phyloP scores from a whole-genome alignment of 2,797 vertebrate species.

The Capromys pilorides region DNA sequence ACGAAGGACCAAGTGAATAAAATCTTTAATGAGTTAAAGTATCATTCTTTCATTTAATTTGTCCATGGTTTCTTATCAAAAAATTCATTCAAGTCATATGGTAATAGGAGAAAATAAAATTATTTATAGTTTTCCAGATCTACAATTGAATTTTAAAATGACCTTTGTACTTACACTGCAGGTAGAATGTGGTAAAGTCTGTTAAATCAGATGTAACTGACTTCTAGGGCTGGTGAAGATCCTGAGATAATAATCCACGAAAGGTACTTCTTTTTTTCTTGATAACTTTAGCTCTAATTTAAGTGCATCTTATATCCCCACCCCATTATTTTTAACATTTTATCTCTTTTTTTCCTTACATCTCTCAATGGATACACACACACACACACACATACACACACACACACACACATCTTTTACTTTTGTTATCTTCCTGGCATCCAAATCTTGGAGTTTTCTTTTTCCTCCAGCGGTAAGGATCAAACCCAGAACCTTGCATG shows the following conservation, averaged over 20 bases:
- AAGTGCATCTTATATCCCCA: neutral
- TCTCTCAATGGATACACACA: neutral
- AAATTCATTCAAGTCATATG: slow-evolving; percentile 67
- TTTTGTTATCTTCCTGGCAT: neutral
- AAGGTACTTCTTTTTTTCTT: neutral
- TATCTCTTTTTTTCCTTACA: neutral
- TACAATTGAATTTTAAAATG: slow-evolving; percentile 46
- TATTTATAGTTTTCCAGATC: slow-evolving; percentile 50
- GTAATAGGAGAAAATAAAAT: slow-evolving; percentile 65
- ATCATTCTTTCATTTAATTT: slow-evolving; percentile 62
- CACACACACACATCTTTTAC: neutral
- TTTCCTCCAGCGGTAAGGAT: no score
- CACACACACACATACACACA: no score
- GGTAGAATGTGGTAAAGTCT: slow-evolving; percentile 22
- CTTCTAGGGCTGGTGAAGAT: neutral
- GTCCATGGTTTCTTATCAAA: slow-evolving; percentile 54
- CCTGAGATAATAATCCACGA: neutral
- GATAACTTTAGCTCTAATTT: neutral
- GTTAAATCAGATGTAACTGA: neutral
- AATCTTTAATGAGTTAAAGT: slow-evolving; percentile 52
- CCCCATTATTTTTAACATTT: neutral
- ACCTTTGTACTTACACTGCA: neutral
- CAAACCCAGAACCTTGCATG: neutral
- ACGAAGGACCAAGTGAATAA: slow-evolving; percentile 37
- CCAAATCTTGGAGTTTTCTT: neutral